Conservation (phyloP, 1,140 invertebrate species). For the Neodiprion lecontei region DNA sequence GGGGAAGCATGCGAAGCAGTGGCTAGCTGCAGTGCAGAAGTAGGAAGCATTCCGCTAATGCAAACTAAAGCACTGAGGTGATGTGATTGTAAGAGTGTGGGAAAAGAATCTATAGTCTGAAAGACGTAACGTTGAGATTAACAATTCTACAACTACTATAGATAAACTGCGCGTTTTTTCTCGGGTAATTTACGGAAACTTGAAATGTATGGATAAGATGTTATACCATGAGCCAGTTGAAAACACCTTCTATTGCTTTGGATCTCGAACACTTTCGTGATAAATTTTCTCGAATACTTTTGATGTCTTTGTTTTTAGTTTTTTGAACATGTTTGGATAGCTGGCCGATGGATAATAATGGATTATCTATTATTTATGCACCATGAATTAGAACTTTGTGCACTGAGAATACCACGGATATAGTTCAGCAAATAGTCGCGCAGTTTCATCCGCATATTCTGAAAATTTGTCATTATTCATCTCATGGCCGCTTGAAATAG, state of each 20-base stretch:
- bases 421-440: constrained; percentile 23
- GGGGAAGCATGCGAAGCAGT: too few species aligned
- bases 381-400: constrained; percentile 37
- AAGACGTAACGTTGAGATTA: too few species aligned
- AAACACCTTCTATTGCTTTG: constrained; percentile 28
- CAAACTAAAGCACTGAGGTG: too few species aligned
- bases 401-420: constrained; percentile 35
- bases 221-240: constrained; percentile 23
- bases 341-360: constrained; percentile 33
- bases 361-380: constrained; percentile 33
- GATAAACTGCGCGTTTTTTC: too few species aligned
- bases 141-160: too few species aligned
- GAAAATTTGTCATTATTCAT: constrained; percentile 31
- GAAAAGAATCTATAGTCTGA: too few species aligned
- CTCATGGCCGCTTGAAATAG: constrained; percentile 34
- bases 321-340: constrained; percentile 46
- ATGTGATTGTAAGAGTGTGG: too few species aligned
- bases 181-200: too few species aligned
- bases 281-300: constrained; percentile 20
- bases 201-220: constrained; percentile 15
- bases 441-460: constrained; percentile 31
- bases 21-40: too few species aligned
- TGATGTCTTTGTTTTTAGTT: constrained; percentile 40
- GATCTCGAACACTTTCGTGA: constrained; percentile 20
- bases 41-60: too few species aligned